phyloP scores from a whole-genome alignment of 1,140 invertebrate species.

The Uloborus diversus region DNA sequence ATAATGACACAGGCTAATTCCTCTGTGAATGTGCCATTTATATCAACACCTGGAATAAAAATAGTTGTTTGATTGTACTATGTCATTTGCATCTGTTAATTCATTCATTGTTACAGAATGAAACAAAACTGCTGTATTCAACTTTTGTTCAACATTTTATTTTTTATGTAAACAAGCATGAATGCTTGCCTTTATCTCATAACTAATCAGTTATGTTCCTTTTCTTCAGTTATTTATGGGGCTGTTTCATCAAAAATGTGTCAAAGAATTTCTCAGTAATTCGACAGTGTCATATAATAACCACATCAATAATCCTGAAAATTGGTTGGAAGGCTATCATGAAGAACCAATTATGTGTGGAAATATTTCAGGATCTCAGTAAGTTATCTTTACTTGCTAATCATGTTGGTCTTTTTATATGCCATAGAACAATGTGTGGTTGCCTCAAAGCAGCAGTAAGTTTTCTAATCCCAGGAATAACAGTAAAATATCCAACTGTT shows the following conservation, averaged over 20 bases:
- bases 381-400: neutral
- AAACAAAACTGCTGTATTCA: neutral
- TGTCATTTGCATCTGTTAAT: neutral
- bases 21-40: too few species aligned
- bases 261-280: neutral
- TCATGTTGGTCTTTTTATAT: neutral
- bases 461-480: neutral
- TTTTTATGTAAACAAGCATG: neutral
- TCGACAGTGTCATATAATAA: slow-evolving; percentile 8
- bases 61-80: neutral
- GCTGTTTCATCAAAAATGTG: slow-evolving; percentile 29
- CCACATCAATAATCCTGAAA: neutral
- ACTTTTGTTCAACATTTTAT: neutral
- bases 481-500: neutral
- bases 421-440: neutral
- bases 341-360: neutral
- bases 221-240: slow-evolving; percentile 16
- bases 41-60: too few species aligned
- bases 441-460: neutral
- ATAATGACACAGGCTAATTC: too few species aligned
- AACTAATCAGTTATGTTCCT: neutral
- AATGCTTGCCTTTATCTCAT: neutral
- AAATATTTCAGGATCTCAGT: slow-evolving; percentile 17
- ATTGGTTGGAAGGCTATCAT: neutral
- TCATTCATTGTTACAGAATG: neutral